phyloP scores from a whole-genome alignment of 2,113 vertebrate genomes.

The Thalassarche chlororhynchos region DNA sequence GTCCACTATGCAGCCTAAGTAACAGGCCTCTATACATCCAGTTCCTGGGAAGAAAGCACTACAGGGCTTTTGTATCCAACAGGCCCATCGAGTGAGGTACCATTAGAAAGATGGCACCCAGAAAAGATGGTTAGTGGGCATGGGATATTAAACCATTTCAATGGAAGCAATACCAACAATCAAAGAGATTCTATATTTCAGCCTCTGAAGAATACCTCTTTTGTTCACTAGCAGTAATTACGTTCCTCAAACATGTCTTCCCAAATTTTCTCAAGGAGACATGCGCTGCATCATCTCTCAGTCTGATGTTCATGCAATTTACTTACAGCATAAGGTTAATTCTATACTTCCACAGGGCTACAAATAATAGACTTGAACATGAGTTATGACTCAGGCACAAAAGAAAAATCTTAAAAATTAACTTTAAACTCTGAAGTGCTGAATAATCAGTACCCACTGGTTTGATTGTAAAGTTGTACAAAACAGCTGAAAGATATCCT shows the following conservation, averaged over 20 bases:
- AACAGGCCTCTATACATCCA: neutral
- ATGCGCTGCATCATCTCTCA: neutral
- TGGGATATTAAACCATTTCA: neutral
- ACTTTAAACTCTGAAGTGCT: neutral
- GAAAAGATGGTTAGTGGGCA: neutral
- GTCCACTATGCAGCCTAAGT: neutral
- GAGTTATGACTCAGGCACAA: neutral
- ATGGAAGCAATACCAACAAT: neutral
- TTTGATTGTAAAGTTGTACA: neutral
- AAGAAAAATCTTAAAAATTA: neutral
- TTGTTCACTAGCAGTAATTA: neutral
- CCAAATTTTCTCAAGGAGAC: neutral
- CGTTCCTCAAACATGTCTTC: neutral
- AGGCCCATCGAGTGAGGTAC: neutral
- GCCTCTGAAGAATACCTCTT: neutral
- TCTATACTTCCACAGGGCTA: neutral
- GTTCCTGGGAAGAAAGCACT: neutral
- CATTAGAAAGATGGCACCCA: neutral
- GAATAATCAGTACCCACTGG: neutral
- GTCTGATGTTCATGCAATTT: neutral
- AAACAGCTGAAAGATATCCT: neutral
- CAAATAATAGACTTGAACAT: neutral
- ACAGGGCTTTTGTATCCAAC: neutral
- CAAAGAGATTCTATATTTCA: neutral
- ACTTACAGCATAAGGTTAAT: neutral